Evolutionary conservation across 2,888 invertebrate species (phyloP).

Genomic region (Hydroisotoma schaefferi): DNA sequence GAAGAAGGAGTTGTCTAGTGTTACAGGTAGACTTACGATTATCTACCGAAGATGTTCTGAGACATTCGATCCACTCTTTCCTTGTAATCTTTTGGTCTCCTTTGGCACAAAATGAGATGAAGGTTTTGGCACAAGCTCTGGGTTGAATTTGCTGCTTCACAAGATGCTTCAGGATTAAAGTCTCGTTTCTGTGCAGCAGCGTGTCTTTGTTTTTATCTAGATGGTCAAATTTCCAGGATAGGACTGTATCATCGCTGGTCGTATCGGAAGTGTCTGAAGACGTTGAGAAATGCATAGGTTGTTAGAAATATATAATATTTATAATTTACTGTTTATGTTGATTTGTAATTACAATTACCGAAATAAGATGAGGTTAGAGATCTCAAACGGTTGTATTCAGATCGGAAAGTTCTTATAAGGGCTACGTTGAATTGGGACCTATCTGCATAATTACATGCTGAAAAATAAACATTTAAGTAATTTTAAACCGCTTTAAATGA

Average conservation of each 20-base stretch:
- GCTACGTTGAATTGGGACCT: constrained; percentile 77
- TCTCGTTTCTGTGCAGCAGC: constrained; percentile 74
- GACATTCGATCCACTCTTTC: constrained; percentile 81
- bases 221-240: constrained; percentile 77
- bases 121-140: constrained; percentile 80
- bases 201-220: constrained; percentile 78
- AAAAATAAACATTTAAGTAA: constrained; percentile 19
- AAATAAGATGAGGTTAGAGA: constrained; percentile 52
- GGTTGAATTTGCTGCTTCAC: constrained; percentile 87
- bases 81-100: constrained; percentile 72
- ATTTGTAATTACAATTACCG: no score
- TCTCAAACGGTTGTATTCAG: constrained; percentile 57
- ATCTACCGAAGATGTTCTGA: constrained; percentile 63
- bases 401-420: constrained; percentile 77
- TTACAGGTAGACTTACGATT: constrained; percentile 81
- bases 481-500: no score
- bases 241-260: constrained; percentile 43
- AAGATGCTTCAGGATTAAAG: constrained; percentile 72
- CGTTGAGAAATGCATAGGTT: background rate
- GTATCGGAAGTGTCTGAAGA: constrained; percentile 9
- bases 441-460: constrained; percentile 70
- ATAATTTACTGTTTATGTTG: background rate
- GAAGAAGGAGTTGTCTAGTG: no score
- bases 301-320: background rate
- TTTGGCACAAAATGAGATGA: constrained; percentile 85